phyloP scores from a whole-genome alignment of 2,113 vertebrate genomes.

The Hyla sarda region DNA sequence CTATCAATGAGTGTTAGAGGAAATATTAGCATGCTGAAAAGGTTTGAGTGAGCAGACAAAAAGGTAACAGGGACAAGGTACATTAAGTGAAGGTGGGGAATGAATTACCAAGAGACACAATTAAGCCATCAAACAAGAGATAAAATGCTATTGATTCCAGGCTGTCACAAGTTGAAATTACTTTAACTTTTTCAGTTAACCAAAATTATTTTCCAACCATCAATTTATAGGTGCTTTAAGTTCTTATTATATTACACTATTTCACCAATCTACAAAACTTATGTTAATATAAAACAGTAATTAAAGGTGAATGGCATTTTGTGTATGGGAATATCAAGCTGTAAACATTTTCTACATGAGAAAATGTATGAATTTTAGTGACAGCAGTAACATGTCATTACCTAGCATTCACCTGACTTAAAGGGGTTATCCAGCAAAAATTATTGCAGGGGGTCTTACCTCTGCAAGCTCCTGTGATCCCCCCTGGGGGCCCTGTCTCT shows the following conservation, averaged over 20 bases:
- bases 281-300: not conserved
- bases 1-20: not conserved
- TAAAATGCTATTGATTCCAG: slow-evolving; percentile 42
- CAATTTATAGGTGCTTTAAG: slow-evolving; percentile 15
- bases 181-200: slow-evolving; percentile 42
- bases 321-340: not conserved
- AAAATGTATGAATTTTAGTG: not conserved
- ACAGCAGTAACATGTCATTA: not conserved
- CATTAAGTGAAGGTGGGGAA: slow-evolving; percentile 14
- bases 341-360: not conserved
- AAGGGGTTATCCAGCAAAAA: no score
- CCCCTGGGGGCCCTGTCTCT: no score
- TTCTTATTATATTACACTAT: slow-evolving; percentile 26
- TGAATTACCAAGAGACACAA: slow-evolving; percentile 29
- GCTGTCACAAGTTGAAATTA: slow-evolving; percentile 33
- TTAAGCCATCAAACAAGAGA: slow-evolving; percentile 17
- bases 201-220: slow-evolving; percentile 3
- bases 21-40: no score
- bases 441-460: no score
- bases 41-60: no score
- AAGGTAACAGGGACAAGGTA: not conserved
- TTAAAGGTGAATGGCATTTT: not conserved
- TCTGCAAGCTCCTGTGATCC: no score
- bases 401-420: not conserved
- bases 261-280: not conserved